Conservation (phyloP, 1,140 invertebrate genomes). For the Listronotus bonariensis region DNA sequence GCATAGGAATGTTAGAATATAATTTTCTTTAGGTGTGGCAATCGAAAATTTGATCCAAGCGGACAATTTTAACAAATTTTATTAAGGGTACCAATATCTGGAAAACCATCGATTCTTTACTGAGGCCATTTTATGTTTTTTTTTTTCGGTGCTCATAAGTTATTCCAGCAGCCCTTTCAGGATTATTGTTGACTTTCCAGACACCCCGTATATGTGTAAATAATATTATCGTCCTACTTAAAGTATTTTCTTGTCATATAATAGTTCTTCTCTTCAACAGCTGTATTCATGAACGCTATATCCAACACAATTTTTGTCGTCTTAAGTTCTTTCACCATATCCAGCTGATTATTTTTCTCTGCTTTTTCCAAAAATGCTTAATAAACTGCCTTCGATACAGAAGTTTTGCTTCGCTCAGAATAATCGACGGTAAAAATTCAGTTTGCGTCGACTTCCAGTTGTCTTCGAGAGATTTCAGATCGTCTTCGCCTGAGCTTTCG, state of each 20-base stretch:
- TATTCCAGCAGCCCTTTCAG: too few relatives aligned
- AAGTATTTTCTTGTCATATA: slow-evolving; percentile 55
- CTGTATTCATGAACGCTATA: slow-evolving; percentile 53
- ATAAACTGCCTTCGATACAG: slow-evolving; percentile 44
- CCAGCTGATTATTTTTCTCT: slow-evolving; percentile 12
- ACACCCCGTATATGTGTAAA: too few relatives aligned
- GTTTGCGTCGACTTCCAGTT: slow-evolving; percentile 28
- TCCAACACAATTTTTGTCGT: slow-evolving; percentile 39
- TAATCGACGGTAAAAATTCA: slow-evolving; percentile 34
- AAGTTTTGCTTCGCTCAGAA: slow-evolving; percentile 41
- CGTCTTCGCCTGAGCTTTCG: slow-evolving; percentile 13
- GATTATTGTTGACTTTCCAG: too few relatives aligned
- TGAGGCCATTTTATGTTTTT: too few relatives aligned
- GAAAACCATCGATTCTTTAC: too few relatives aligned
- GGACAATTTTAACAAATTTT: too few relatives aligned
- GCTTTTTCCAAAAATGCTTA: slow-evolving; percentile 29
- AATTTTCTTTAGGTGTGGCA: too few relatives aligned
- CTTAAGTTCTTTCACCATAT: slow-evolving; percentile 19
- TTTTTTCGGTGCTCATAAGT: too few relatives aligned
- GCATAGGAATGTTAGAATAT: too few relatives aligned
- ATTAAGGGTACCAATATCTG: too few relatives aligned
- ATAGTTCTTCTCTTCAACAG: slow-evolving; percentile 55
- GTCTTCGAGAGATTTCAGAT: slow-evolving; percentile 7
- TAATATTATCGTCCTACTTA: not conserved
- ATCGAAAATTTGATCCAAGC: too few relatives aligned